Conservation (phyloP, 1,140 invertebrate genomes). For the Orchesella cincta region DNA sequence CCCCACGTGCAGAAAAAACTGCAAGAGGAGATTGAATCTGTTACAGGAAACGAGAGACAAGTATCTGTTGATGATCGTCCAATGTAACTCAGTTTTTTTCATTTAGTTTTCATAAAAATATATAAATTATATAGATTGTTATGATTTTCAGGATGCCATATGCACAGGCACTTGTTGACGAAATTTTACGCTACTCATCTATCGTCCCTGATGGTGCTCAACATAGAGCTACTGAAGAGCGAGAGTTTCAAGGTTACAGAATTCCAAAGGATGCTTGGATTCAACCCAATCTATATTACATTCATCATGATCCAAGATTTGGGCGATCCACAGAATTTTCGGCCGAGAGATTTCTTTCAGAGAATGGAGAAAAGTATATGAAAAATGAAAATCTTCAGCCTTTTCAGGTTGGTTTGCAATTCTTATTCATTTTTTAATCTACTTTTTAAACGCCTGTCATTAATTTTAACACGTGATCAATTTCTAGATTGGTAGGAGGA, state of each 20-base stretch:
- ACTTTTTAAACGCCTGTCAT: no score
- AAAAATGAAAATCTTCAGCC: background rate
- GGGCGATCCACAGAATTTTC: background rate
- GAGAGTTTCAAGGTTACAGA: background rate
- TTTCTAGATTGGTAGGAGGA: conserved; percentile 46
- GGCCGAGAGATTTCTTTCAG: background rate
- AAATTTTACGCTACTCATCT: background rate
- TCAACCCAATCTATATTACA: background rate
- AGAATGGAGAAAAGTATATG: background rate
- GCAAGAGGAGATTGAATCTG: background rate
- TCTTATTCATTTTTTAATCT: no score
- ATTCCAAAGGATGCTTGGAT: background rate
- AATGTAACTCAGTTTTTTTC: background rate
- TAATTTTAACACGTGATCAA: no score
- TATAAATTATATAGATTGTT: no score
- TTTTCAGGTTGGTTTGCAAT: background rate
- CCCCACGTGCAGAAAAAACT: conserved; percentile 30
- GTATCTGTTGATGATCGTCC: background rate
- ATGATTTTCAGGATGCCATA: background rate
- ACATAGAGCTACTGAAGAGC: background rate
- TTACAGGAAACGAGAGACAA: conserved; percentile 3
- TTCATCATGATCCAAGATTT: background rate
- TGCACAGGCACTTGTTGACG: background rate
- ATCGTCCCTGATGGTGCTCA: background rate
- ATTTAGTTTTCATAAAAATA: background rate